Base-by-base conservation (phyloP, 2,888 invertebrate genomes). In the Nephrotoma guestfalica region DNA sequence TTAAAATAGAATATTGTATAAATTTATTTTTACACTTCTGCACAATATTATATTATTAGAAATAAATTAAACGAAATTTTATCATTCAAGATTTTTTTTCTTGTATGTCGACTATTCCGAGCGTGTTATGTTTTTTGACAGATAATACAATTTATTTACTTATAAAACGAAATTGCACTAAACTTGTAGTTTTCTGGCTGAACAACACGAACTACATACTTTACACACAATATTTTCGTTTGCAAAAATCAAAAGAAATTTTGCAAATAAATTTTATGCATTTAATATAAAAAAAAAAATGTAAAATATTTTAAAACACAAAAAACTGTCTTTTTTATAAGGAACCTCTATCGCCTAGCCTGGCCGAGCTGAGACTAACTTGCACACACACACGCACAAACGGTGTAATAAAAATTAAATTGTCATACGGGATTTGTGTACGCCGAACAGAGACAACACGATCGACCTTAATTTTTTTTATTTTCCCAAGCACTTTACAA, bases 351-450 rank as follows among this genome's bases (percentile, higher is more conserved):
- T 85, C 87, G 87, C 88, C 87, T 87, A 88, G 88, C 88, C 88
- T 88, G 88, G 88, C 87, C 88, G 87, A 88, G 88, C 87, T 87
- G 88, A 88, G 88, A 88, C 88, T 88, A 88, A 88, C 86, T 86
- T 84, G 86, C 86, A 86, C 86, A 87, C 71, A 71, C 15, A 57
- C 86, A 47, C 13, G 71, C 86, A 83, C 86, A 40, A 41, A 57
- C 15, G 11, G 30, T 18, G 13, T 30, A 86, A 86, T 45, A 86
- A 57, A 41, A 57, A 57, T 42, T 13, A 86, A 86, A 71, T 30
- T 71, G 71, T 71, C 71, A 71, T 71, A 71, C n/a, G 71, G 9
- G 9, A 71, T 30, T 71, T 30, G 71, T 57, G 30, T 71, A 71
- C 71, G 30, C 30, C 30, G 30, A 71, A 71, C 30, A 71, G 71